Base-by-base conservation (phyloP, 2,113 vertebrate species). In the Talpa occidentalis region DNA sequence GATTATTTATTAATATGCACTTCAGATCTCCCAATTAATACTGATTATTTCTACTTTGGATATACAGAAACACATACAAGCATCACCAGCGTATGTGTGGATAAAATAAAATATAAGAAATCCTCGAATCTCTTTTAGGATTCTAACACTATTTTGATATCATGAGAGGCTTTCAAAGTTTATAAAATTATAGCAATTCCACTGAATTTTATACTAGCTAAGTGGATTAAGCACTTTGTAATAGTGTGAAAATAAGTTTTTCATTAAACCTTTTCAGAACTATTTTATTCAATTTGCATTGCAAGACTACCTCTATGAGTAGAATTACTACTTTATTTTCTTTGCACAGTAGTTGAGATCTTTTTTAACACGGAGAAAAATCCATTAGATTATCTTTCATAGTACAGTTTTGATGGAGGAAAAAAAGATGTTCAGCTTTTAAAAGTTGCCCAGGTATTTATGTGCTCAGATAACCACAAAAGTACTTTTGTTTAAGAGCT, bases 401-500 rank as follows among this genome's bases (percentile, higher is more conserved):
- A 91, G 35, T 81, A 70, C 24, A 87, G 19, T 76, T 97, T 90
- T 81, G 59, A 94, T 80, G 52, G 15, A 8, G 6, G 6, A 14
- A 82, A 17, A 88, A 90, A 74, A 79, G 66, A 67, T 37, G 11
- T 95, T 82, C 49, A 88, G 79, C 42, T 90, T 95, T 93, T 93
- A 77, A 91, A 97, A 95, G 89, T 96, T 96, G 56, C 92, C 86
- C 69, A 85, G 90, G 76, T 96, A 90, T 93, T 97, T 96, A 95
- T 93, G 62, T 97, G 96, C 94, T 97, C 56, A 16, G 92, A 95
- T 97, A 97, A 95, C 93, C 96, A 95, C 93, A 94, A 97, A 96
- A 97, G 91, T 95, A 78, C 96, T 97, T 97, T 92, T 97, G 91
- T 91, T 96, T 94, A 95, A 97, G 87, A 84, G 91, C 87, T 88